Percentiles rank a stretch among this genome's conserved stretches.
Conservation (phyloP, 1,140 invertebrate genomes). For the Chrysoperla carnea region DNA sequence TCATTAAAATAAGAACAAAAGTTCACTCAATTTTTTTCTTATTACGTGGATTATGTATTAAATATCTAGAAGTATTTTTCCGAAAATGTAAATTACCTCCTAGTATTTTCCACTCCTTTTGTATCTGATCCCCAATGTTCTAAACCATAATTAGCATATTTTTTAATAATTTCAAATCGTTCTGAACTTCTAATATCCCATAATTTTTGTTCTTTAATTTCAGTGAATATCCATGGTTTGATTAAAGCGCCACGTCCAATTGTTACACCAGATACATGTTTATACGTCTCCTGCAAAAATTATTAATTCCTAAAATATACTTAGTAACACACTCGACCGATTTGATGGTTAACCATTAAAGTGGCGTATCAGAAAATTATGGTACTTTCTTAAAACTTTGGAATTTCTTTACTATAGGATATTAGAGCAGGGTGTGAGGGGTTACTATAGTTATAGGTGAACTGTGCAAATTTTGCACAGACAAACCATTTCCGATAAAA, state of each 20-base stretch:
- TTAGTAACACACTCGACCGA: neutral
- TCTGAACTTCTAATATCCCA: slow-evolving; percentile 87
- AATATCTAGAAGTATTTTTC: no score
- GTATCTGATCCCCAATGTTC: slow-evolving; percentile 97
- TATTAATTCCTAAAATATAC: slow-evolving; percentile 1
- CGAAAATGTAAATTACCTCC: slow-evolving; percentile 25
- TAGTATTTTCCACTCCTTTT: slow-evolving; percentile 87
- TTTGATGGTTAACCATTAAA: no score
- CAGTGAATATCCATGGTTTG: slow-evolving; percentile 98
- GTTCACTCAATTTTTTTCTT: no score
- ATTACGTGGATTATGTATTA: neutral
- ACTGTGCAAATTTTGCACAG: no score
- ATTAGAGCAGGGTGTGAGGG: no score
- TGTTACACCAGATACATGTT: slow-evolving; percentile 52
- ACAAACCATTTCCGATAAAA: no score
- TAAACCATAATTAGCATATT: slow-evolving; percentile 84
- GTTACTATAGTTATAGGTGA: no score
- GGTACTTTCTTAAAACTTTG: no score
- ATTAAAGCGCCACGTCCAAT: slow-evolving; percentile 89
- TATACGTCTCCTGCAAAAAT: slow-evolving; percentile 1
- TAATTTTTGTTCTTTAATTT: slow-evolving; percentile 85
- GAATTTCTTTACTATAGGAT: no score
- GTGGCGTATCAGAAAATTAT: no score
- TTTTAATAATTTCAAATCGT: slow-evolving; percentile 80
- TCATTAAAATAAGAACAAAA: no score